Percentiles rank a stretch among this genome's conserved stretches.
Conservation (phyloP, 2,888 invertebrate genomes). For the Metopia argyrocephala region DNA sequence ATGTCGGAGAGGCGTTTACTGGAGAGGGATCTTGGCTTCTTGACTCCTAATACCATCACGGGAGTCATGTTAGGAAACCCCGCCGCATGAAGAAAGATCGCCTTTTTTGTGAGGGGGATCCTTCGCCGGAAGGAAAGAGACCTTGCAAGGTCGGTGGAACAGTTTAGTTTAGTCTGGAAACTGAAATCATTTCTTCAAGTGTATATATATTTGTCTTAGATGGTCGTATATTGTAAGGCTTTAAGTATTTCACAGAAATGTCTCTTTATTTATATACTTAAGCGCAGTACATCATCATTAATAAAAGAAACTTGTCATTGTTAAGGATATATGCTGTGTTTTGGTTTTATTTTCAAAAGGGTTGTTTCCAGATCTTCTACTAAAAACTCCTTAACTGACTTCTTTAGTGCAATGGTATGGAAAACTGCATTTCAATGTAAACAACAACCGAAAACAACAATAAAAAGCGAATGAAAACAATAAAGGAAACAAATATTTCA, state of each 20-base stretch:
- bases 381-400: slow-evolving; percentile 35
- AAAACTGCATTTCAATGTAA: slow-evolving; percentile 58
- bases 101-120: too few species aligned
- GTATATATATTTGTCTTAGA: too few species aligned
- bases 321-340: not conserved
- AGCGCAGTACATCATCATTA: not conserved
- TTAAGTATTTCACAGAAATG: slow-evolving; percentile 39
- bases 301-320: slow-evolving; percentile 31
- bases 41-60: too few species aligned
- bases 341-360: slow-evolving; percentile 27
- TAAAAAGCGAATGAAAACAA: not conserved
- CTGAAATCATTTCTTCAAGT: too few species aligned
- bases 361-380: not conserved
- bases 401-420: slow-evolving; percentile 45
- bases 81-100: too few species aligned
- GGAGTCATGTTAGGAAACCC: too few species aligned
- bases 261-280: slow-evolving; percentile 12
- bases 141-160: too few species aligned
- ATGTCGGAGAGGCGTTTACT: too few species aligned
- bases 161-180: too few species aligned
- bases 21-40: too few species aligned
- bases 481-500: slow-evolving; percentile 42
- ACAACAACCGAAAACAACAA: not conserved
- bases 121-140: too few species aligned
- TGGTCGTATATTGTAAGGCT: not conserved